Evolutionary conservation across 2,113 vertebrate genomes (phyloP).

Genomic region (Dinomys branickii): DNA sequence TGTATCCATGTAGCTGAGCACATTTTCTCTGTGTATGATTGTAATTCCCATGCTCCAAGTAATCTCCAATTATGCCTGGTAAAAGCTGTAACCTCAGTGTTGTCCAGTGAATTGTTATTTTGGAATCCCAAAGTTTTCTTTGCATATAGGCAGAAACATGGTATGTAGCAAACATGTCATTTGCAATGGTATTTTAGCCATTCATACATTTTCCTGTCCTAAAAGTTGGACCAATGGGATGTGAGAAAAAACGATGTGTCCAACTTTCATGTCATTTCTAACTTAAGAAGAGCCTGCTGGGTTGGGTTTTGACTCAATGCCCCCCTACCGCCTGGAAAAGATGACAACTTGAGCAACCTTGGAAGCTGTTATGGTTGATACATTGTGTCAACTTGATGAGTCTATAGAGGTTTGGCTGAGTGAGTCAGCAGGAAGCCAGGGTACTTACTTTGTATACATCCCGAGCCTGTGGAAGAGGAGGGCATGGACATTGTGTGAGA

Average conservation of each 20-base stretch:
- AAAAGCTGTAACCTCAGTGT: not conserved
- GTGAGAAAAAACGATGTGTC: not conserved
- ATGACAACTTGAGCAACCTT: slow-evolving; percentile 25
- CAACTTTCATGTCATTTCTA: not conserved
- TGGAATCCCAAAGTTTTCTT: not conserved
- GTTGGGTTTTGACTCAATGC: slow-evolving; percentile 35
- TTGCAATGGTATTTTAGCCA: not conserved
- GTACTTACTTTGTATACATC: too few species aligned
- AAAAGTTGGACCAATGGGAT: not conserved
- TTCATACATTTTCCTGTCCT: not conserved
- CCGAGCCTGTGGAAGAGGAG: too few species aligned
- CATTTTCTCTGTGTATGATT: not conserved
- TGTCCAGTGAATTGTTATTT: not conserved
- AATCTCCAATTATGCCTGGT: not conserved
- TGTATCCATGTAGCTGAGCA: not conserved
- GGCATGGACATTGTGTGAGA: too few species aligned
- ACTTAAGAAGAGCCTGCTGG: not conserved
- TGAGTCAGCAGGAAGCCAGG: too few species aligned
- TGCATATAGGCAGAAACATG: not conserved
- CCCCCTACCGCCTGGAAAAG: slow-evolving; percentile 19
- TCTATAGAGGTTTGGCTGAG: too few species aligned
- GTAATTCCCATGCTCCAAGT: not conserved
- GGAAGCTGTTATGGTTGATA: too few species aligned
- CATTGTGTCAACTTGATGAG: too few species aligned
- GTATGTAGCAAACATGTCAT: not conserved